phyloP scores from a whole-genome alignment of 2,888 invertebrate genomes.

The Stenolophus ochropezus region DNA sequence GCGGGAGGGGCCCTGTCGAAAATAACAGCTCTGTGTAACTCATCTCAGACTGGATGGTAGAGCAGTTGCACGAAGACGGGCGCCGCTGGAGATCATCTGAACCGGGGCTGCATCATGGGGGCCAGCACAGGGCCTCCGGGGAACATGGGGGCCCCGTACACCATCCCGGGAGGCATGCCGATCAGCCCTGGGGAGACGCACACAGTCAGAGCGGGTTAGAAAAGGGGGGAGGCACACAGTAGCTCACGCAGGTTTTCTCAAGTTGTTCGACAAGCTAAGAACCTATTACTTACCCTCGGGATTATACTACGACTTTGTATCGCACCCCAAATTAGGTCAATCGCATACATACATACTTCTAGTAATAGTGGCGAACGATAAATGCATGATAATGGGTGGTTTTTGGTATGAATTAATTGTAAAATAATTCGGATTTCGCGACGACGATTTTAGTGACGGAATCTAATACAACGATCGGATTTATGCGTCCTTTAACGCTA shows the following conservation, averaged over 20 bases:
- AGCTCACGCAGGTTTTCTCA: constrained; percentile 54
- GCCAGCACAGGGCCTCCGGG: constrained; percentile 71
- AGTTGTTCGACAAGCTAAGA: constrained; percentile 5
- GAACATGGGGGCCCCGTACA: constrained; percentile 73
- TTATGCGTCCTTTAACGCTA: too few relatives aligned
- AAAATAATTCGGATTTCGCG: too few relatives aligned
- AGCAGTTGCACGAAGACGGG: constrained; percentile 75
- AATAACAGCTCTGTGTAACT: constrained; percentile 29
- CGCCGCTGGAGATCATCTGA: constrained; percentile 85
- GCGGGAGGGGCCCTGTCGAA: constrained; percentile 10
- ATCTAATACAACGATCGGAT: too few relatives aligned
- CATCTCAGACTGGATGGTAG: constrained; percentile 72
- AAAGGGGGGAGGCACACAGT: constrained; percentile 33
- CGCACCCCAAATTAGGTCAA: neutral
- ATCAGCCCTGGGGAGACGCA: constrained; percentile 70
- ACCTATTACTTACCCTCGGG: constrained; percentile 30
- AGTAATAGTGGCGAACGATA: neutral
- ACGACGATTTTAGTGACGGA: too few relatives aligned
- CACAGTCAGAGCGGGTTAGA: neutral
- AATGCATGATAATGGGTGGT: too few relatives aligned
- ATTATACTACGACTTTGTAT: neutral
- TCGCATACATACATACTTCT: neutral
- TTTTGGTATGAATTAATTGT: too few relatives aligned
- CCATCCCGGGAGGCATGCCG: constrained; percentile 73
- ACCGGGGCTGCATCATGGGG: constrained; percentile 89